Base-by-base conservation (phyloP, 1,140 invertebrate species). In the Phenacoccus solenopsis region DNA sequence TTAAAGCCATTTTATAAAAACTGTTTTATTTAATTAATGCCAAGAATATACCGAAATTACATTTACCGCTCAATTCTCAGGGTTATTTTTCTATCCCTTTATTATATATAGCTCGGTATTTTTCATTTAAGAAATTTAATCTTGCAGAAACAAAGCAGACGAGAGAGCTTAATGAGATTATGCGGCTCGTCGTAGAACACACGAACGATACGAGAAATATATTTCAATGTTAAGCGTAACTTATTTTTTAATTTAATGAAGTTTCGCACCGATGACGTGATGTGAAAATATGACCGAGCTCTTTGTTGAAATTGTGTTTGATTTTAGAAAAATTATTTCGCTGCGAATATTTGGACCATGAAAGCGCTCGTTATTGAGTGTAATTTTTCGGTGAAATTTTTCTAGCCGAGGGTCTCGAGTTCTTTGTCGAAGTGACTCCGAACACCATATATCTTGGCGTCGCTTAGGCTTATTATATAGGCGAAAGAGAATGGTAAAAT, bases 81-180 rank as follows among this genome's bases (percentile, higher is more conserved):
- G 38, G 38, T 49, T 49, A 49, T 49, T 49, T 49, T 49, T 49
- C 38, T 49, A 16, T 49, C 38, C 38, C 38, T 49, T n/a, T 49
- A 49, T 49, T 49, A 49, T 49, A 49, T 49, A 49, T 49, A 49
- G 38, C 38, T 49, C 20, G 38, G 38, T 49, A 49, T 49, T 49
- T 49, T 49, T 49, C 38, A 49, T 49, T 49, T 49, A 49, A 49
- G 38, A 49, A 49, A 49, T 49, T 49, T 49, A 49, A 49, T 49
- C 38, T 49, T 49, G 38, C 38, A 49, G 38, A 49, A 49, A 49
- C 38, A 49, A 49, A 49, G 38, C 38, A 49, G 38, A 49, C 38
- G 38, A 49, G n/a, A n/a, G 20, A 49, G 38, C 38, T 49, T 49
- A 49, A 49, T 49, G 38, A 49, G 38, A 49, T 49, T 49, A 49